Conservation (phyloP, 2,113 vertebrate genomes). For the Bubo bubo region DNA sequence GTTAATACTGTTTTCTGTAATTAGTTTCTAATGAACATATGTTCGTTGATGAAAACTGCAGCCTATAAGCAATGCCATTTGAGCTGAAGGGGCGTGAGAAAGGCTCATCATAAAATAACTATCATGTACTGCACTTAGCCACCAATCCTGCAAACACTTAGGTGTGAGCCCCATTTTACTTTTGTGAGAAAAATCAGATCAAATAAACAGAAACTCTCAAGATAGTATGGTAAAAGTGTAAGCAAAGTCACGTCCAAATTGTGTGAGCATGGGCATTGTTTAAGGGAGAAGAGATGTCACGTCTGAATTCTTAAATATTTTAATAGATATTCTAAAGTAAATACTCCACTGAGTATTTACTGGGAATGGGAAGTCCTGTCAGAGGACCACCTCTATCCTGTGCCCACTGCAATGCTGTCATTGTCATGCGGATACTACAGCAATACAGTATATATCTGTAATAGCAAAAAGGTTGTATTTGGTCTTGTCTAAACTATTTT, state of each 20-base stretch:
- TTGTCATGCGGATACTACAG: neutral
- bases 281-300: neutral
- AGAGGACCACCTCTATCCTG: neutral
- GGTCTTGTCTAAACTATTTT: neutral
- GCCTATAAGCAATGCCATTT: neutral
- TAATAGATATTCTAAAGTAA: neutral
- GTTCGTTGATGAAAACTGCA: neutral
- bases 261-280: neutral
- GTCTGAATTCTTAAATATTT: neutral
- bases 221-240: neutral
- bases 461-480: neutral
- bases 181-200: neutral
- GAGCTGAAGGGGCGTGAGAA: neutral
- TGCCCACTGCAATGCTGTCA: neutral
- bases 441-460: neutral
- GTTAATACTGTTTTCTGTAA: constrained; percentile 44
- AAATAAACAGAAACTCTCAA: neutral
- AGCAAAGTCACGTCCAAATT: neutral
- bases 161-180: neutral
- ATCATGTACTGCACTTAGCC: neutral
- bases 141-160: neutral
- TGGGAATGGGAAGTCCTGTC: neutral
- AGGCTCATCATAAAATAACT: neutral
- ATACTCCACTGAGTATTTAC: neutral
- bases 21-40: constrained; percentile 59